A percentile compares a stretch with the other conserved stretches of the same genome.
These are phyloP conservation scores for Drosophila persimilis DNA, from an alignment of 1,140 invertebrate species.

Conservation along the genomic window DNA sequence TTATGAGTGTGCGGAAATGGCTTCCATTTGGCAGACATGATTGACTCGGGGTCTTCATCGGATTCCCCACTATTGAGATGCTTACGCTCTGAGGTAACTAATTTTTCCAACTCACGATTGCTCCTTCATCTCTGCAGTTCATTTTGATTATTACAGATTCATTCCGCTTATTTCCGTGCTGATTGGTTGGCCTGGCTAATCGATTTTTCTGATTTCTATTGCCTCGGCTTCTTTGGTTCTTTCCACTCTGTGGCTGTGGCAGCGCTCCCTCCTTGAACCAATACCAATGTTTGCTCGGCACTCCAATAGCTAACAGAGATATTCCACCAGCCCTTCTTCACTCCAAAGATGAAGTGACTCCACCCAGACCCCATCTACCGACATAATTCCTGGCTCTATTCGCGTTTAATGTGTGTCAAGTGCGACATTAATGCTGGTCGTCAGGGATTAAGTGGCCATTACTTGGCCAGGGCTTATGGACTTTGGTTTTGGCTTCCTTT, in stretches of 20 bases:
- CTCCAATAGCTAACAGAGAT: background rate
- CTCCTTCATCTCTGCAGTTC: conserved; percentile 24
- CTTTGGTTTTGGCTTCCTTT: conserved; percentile 16
- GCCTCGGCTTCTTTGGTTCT: conserved; percentile 5
- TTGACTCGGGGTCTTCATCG: conserved; percentile 24
- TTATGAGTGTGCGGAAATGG: conserved; percentile 25
- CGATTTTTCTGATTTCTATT: conserved; percentile 30
- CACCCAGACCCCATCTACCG: conserved; percentile 2
- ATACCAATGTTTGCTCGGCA: conserved; percentile 3
- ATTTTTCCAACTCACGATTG: conserved; percentile 19
- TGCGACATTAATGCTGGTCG: conserved; percentile 69
- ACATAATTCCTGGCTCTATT: conserved; percentile 39
- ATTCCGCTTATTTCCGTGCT: conserved; percentile 42
- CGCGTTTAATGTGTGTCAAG: conserved; percentile 72
- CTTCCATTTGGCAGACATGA: conserved; percentile 35
- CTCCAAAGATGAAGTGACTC: background rate
- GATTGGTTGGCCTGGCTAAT: conserved; percentile 39
- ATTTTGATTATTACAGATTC: conserved; percentile 47
- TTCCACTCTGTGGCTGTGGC: conserved; percentile 14
- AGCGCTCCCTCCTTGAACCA: background rate
- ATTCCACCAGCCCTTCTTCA: background rate
- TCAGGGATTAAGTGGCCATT: conserved; percentile 69
- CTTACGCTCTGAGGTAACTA: conserved; percentile 17
- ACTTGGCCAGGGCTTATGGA: conserved; percentile 26
- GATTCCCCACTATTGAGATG: conserved; percentile 16